phyloP scores from a whole-genome alignment of 37 sponge, comb jelly and placozoan genomes.

The Cliona cf. orientalis region DNA sequence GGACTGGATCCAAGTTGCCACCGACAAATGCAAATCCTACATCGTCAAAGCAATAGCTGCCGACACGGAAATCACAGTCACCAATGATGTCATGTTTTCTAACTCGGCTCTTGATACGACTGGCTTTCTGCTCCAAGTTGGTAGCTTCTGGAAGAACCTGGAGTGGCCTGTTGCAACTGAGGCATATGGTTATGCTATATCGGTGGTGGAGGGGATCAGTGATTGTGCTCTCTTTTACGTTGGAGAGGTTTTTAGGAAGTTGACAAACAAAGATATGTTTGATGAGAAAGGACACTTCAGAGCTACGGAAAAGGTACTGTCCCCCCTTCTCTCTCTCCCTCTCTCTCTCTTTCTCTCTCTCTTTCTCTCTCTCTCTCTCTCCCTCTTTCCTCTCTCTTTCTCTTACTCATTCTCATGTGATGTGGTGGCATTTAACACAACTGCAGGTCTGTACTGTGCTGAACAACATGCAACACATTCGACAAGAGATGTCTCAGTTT shows the following conservation, averaged over 20 bases:
- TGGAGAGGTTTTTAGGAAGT: constrained; percentile 21
- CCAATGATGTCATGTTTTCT: constrained; percentile 44
- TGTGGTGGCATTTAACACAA: not conserved
- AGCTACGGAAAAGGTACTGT: no score
- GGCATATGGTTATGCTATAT: constrained; percentile 9
- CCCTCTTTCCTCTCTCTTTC: not conserved
- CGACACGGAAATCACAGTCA: constrained; percentile 20
- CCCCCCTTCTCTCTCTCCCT: constrained; percentile 6
- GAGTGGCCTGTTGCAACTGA: constrained; percentile 49
- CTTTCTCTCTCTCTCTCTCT: constrained; percentile 18
- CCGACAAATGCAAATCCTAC: constrained; percentile 2
- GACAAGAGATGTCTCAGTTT: not conserved
- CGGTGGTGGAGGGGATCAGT: constrained; percentile 30
- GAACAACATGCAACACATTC: constrained; percentile 61
- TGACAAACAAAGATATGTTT: no score
- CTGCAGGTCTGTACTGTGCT: constrained; percentile 41
- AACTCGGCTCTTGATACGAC: constrained; percentile 57
- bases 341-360: constrained; percentile 15
- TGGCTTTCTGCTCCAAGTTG: constrained; percentile 38
- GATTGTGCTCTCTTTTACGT: constrained; percentile 44
- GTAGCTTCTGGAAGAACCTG: constrained; percentile 35
- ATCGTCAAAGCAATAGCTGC: constrained; percentile 57
- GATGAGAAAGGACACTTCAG: not conserved
- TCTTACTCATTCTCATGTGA: not conserved
- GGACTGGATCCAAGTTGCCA: constrained; percentile 46